Evolutionary conservation across 1,140 invertebrate genomes (phyloP).

Genomic region (Tigriopus japonicus): DNA sequence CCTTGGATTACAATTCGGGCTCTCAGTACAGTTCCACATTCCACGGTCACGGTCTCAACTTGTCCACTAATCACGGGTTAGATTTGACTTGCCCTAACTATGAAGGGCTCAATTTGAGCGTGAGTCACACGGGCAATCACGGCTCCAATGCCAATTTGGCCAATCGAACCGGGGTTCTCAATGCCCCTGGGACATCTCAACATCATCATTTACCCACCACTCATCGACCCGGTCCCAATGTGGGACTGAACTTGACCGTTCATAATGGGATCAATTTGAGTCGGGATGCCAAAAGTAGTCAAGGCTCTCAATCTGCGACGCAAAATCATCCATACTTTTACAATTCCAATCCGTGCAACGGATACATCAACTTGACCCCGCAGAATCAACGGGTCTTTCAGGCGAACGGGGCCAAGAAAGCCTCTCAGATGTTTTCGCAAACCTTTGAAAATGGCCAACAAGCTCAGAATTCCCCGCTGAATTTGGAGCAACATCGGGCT

Average conservation of each 20-base stretch:
- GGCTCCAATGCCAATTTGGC: too few species aligned
- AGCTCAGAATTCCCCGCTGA: not conserved
- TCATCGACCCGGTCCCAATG: not conserved
- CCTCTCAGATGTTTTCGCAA: not conserved
- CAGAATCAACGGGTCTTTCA: too few species aligned
- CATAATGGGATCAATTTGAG: not conserved
- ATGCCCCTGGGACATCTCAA: too few species aligned
- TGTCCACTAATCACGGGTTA: constrained; percentile 1
- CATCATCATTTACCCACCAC: not conserved
- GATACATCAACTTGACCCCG: too few species aligned
- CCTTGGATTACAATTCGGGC: too few species aligned
- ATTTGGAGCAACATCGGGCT: not conserved
- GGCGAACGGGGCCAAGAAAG: too few species aligned
- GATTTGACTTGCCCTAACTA: constrained; percentile 5
- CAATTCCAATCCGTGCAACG: not conserved
- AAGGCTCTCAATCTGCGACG: too few species aligned
- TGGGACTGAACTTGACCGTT: not conserved
- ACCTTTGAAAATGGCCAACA: not conserved
- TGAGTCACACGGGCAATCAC: too few species aligned
- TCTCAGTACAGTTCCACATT: too few species aligned
- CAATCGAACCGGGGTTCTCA: too few species aligned
- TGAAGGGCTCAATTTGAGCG: not conserved
- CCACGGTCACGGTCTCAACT: not conserved
- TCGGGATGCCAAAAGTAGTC: too few species aligned
- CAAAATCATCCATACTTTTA: not conserved